These are phyloP conservation scores for Neoitamus cyanurus DNA, from an alignment of 2,888 invertebrate genomes.

Conservation along the genomic window DNA sequence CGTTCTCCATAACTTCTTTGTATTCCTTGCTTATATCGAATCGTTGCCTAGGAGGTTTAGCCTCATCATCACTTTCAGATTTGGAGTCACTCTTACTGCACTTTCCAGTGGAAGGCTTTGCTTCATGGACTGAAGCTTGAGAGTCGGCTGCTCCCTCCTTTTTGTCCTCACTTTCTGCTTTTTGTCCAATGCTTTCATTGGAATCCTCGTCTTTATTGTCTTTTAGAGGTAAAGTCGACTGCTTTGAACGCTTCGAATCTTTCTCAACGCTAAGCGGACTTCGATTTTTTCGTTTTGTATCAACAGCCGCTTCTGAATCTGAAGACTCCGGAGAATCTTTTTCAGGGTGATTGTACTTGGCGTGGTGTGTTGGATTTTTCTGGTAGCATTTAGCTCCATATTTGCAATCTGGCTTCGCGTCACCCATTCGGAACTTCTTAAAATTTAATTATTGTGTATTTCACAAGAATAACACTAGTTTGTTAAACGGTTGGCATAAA, in stretches of 20 bases:
- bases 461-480: background rate
- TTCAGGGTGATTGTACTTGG: constrained; percentile 81
- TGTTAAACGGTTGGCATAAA: background rate
- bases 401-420: constrained; percentile 74
- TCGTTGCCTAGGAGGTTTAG: constrained; percentile 53
- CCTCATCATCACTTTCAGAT: background rate
- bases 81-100: background rate
- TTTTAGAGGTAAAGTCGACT: background rate
- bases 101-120: too few relatives aligned
- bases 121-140: constrained; percentile 35
- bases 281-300: background rate
- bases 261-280: background rate
- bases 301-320: constrained; percentile 43
- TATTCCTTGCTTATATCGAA: constrained; percentile 57
- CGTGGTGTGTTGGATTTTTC: constrained; percentile 78
- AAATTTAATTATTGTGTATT: background rate
- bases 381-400: constrained; percentile 86
- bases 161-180: background rate
- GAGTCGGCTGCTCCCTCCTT: background rate
- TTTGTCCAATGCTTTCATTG: background rate
- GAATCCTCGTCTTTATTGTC: background rate
- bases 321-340: constrained; percentile 56
- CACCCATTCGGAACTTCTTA: constrained; percentile 8
- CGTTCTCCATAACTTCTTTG: constrained; percentile 58
- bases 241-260: background rate